Base-by-base conservation (phyloP, 2,113 vertebrate species). In the Aspidoscelis tigris region DNA sequence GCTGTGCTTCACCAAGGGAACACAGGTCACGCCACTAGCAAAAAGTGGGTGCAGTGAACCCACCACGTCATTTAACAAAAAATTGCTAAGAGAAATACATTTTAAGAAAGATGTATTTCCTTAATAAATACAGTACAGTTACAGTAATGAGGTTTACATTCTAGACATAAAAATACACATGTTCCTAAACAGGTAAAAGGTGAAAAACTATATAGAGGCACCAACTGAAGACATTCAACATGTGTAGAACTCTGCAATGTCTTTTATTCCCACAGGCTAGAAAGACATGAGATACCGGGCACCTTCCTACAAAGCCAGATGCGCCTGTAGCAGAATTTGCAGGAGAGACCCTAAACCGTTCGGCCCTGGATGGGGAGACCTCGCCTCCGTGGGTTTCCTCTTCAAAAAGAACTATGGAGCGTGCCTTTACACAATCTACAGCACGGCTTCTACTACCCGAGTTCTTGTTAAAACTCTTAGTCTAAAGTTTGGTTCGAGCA, bases 71-170 rank as follows among this genome's bases (percentile, higher is more conserved):
- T 33, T 33, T 33, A 33, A 33, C 33, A 33, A 33, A 33, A 33
- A 33, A 33, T 33, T 33, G 61, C 88, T 65, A 7, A 68, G 76
- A 1, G 4, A 64, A 77, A 43, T 44, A 58, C 86, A 73, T 94
- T 92, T 94, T 91, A 74, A 81, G 86, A 94, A 92, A 93, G 81
- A 93, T 93, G 91, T 92, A 93, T 93, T 94, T 93, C 93, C 89
- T 93, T 93, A 92, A 94, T 93, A 94, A 94, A 94, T 94, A 94
- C 90, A 94, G 88, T 92, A 94, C 93, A 93, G 88, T 93, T 92
- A 93, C 91, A 93, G 92, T 91, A 89, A 92, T 86, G 85, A 84
- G 81, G 88, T 85, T 91, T 78, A 89, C 90, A 82, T 93, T 90
- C 92, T 94, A 94, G 91, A 93, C 93, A 91, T 90, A 68, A 91